phyloP scores from a whole-genome alignment of 2,113 vertebrate genomes.

The Nesoenas mayeri region DNA sequence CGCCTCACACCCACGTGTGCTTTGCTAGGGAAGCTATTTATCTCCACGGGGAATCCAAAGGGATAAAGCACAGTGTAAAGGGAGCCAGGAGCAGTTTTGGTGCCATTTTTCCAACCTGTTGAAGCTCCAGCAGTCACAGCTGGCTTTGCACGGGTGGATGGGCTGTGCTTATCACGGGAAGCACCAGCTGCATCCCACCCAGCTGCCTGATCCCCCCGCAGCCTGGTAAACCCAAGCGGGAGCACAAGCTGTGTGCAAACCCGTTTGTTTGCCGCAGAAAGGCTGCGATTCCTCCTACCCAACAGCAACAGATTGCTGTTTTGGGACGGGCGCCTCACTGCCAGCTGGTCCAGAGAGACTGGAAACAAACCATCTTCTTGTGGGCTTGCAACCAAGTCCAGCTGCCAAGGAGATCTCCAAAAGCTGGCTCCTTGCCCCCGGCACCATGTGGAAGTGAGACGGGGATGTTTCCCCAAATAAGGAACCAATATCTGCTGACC shows the following conservation, averaged over 20 bases:
- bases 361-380: background rate
- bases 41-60: background rate
- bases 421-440: background rate
- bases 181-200: background rate
- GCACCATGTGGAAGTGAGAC: background rate
- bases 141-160: rapidly evolving
- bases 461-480: background rate
- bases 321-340: background rate
- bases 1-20: rapidly evolving
- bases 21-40: background rate
- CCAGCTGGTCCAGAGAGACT: background rate
- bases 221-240: background rate
- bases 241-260: background rate
- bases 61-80: background rate
- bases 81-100: rapidly evolving
- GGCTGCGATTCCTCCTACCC: background rate
- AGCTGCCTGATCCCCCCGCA: background rate
- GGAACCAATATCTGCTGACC: background rate
- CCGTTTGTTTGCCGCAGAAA: background rate
- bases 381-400: background rate
- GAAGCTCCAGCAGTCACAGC: background rate
- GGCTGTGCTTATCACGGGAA: background rate
- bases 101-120: background rate
- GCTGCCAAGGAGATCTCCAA: background rate
- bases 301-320: conserved; percentile 13